Conservation (phyloP, 2,797 vertebrate genomes). For the Thripadectes ignobilis region DNA sequence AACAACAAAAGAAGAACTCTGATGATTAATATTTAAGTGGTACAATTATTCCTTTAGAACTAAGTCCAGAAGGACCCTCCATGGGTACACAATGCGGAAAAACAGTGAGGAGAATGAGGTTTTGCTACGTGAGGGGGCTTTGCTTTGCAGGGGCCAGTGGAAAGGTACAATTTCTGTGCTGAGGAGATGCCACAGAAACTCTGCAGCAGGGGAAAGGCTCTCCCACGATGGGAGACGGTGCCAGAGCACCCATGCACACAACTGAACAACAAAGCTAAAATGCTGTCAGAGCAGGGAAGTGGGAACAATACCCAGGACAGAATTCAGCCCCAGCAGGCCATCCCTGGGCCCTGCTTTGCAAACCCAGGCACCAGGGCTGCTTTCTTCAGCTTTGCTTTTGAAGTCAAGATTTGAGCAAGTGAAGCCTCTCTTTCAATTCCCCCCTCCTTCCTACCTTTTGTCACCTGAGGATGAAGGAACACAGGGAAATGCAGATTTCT, state of each 20-base stretch:
- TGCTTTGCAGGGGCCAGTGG: not conserved
- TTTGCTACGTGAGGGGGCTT: not conserved
- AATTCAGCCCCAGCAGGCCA: not conserved
- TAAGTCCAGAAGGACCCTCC: not conserved
- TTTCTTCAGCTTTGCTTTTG: not conserved
- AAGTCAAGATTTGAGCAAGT: not conserved
- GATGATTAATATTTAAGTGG: slow-evolving; percentile 54
- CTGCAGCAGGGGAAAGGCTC: not conserved
- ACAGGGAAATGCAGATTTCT: not conserved
- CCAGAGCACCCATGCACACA: not conserved
- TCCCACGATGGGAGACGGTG: not conserved
- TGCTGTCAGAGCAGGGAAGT: not conserved
- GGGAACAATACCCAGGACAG: not conserved
- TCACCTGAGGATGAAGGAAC: not conserved
- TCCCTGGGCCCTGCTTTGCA: not conserved
- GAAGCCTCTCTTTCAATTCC: not conserved
- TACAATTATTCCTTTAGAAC: slow-evolving; percentile 21
- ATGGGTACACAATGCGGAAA: not conserved
- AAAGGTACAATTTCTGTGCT: not conserved
- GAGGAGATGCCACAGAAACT: not conserved
- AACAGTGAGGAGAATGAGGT: not conserved
- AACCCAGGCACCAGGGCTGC: not conserved
- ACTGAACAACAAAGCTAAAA: not conserved
- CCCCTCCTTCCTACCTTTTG: not conserved
- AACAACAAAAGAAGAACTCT: slow-evolving; percentile 26